A percentile compares a stretch with the other conserved stretches of the same genome.
phyloP scores from a whole-genome alignment of 2,113 vertebrate genomes.

The Copsychus sechellarum region DNA sequence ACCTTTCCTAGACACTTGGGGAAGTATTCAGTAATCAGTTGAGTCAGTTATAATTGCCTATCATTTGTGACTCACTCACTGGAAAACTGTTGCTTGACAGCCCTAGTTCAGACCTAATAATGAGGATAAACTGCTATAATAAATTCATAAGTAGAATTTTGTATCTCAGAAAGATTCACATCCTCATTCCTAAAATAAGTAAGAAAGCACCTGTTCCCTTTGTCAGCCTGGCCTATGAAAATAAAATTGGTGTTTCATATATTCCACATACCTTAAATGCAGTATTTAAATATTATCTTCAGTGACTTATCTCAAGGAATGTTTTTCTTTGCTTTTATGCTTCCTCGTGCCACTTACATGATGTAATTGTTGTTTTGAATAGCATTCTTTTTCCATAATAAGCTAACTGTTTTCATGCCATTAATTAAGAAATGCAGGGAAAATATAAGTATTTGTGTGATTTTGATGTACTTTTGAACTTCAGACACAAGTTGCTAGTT shows the following conservation, averaged over 20 bases:
- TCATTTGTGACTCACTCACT: background rate
- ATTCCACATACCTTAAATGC: constrained; percentile 23
- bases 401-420: constrained; percentile 12
- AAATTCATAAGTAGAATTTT: background rate
- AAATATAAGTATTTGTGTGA: background rate
- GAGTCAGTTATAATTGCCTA: constrained; percentile 11
- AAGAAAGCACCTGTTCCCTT: constrained; percentile 56
- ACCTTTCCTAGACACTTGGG: background rate
- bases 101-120: background rate
- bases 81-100: constrained; percentile 9
- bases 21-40: background rate
- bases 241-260: constrained; percentile 6
- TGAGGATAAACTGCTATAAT: background rate
- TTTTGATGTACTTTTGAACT: constrained; percentile 10
- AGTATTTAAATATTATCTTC: constrained; percentile 41
- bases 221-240: background rate
- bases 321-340: constrained; percentile 46
- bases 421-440: background rate
- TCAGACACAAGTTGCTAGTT: background rate
- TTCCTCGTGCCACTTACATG: constrained; percentile 32
- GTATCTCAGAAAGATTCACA: background rate
- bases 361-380: constrained; percentile 37
- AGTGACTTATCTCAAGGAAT: constrained; percentile 53
- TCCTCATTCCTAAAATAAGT: background rate
- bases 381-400: constrained; percentile 43